phyloP scores from a whole-genome alignment of 2,888 invertebrate species.

The Zele albiditarsus region DNA sequence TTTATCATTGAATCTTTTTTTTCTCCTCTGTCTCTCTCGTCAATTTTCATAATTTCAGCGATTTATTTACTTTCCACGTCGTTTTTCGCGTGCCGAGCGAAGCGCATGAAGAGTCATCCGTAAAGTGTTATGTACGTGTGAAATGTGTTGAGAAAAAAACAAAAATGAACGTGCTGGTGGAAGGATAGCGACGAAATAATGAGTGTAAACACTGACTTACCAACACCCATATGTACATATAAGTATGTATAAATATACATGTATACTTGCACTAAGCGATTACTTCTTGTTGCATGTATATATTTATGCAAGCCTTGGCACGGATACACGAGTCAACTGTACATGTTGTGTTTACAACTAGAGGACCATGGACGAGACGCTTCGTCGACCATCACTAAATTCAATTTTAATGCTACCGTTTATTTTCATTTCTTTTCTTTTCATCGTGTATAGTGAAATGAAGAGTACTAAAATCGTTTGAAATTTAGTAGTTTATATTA shows the following conservation, averaged over 20 bases:
- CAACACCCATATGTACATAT: background rate
- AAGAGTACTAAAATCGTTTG: too few species aligned
- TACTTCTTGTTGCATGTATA: constrained; percentile 50
- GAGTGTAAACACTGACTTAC: constrained; percentile 15
- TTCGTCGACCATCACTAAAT: background rate
- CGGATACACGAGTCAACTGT: constrained; percentile 51
- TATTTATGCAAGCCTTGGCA: constrained; percentile 66
- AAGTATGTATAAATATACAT: background rate
- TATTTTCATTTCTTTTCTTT: background rate
- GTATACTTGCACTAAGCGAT: constrained; percentile 35
- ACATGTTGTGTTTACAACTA: constrained; percentile 21
- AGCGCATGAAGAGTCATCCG: background rate
- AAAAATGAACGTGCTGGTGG: background rate
- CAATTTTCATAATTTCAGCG: background rate
- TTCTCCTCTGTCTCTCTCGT: background rate
- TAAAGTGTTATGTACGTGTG: background rate
- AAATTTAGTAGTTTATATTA: too few species aligned
- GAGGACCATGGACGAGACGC: background rate
- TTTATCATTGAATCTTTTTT: background rate
- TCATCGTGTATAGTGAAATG: too few species aligned
- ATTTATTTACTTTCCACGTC: background rate
- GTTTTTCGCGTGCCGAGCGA: background rate
- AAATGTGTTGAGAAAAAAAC: constrained; percentile 16
- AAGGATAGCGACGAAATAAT: background rate
- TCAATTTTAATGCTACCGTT: constrained; percentile 4